Evolutionary conservation across 2,888 invertebrate species (phyloP).

Genomic region (Nowickia ferox): DNA sequence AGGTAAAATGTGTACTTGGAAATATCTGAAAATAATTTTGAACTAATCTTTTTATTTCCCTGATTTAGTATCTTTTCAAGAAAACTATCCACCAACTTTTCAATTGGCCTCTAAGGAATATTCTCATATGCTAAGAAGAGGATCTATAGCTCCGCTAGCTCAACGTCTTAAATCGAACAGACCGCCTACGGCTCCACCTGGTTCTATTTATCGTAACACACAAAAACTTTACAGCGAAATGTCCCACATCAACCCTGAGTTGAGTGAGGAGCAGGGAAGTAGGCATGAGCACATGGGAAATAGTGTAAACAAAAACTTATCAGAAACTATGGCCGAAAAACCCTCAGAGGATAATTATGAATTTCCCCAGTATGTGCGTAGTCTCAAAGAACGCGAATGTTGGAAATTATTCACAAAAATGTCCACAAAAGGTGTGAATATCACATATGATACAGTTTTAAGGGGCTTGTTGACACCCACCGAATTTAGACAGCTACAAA

Average conservation of each 20-base stretch:
- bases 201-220: constrained; percentile 78
- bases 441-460: constrained; percentile 88
- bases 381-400: constrained; percentile 86
- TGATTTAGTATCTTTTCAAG: constrained; percentile 83
- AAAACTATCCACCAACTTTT: constrained; percentile 81
- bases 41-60: background rate
- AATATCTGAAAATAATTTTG: background rate
- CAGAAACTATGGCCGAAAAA: background rate
- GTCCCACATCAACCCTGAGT: constrained; percentile 43
- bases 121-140: constrained; percentile 81
- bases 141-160: constrained; percentile 82
- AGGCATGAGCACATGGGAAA: constrained; percentile 4
- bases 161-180: constrained; percentile 81
- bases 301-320: background rate
- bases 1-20: constrained; percentile 75
- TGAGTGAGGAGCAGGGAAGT: constrained; percentile 26
- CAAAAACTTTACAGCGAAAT: constrained; percentile 51
- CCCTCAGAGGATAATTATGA: constrained; percentile 74
- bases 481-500: constrained; percentile 87
- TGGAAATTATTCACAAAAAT: constrained; percentile 88
- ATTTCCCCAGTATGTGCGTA: constrained; percentile 84
- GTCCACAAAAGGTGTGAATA: constrained; percentile 87
- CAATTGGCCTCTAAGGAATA: constrained; percentile 81
- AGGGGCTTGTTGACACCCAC: constrained; percentile 89
- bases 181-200: constrained; percentile 82